Conservation (phyloP, 2,888 invertebrate species). For the Pilophorus perplexus region DNA sequence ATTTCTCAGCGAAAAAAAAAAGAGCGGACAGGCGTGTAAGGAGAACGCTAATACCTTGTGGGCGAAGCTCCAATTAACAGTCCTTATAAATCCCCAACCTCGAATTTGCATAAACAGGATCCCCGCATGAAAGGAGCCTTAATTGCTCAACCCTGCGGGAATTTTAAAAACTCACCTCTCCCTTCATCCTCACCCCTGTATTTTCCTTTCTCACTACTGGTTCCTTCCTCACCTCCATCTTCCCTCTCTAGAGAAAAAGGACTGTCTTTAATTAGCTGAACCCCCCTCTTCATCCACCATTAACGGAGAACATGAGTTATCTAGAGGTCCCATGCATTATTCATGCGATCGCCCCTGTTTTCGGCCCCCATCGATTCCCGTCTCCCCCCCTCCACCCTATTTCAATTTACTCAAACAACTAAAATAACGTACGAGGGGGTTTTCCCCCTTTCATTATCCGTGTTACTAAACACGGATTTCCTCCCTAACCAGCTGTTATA, state of each 20-base stretch:
- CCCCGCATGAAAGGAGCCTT: constrained; percentile 16
- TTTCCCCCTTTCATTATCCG: no score
- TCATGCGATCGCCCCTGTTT: no score
- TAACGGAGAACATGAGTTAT: no score
- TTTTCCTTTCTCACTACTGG: neutral
- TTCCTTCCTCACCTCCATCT: neutral
- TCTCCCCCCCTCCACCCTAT: no score
- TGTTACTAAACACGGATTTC: no score
- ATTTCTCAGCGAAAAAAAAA: neutral
- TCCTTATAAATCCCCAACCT: constrained; percentile 27
- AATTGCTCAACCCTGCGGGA: constrained; percentile 25
- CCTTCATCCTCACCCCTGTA: neutral
- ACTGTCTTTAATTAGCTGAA: constrained; percentile 5
- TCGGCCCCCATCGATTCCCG: no score
- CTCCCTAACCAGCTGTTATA: no score
- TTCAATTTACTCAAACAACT: no score
- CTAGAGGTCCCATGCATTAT: no score
- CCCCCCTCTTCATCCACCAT: constrained; percentile 7
- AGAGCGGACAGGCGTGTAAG: constrained; percentile 10
- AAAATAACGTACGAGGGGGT: no score
- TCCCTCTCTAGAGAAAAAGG: neutral
- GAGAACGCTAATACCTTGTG: constrained; percentile 22
- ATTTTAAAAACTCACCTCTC: constrained; percentile 13
- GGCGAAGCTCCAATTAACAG: constrained; percentile 33
- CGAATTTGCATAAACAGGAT: constrained; percentile 32